Evolutionary conservation across 23 tunicate species (phyloP), one percentile per base, ranked within the genome.

Genomic region (Clavelina lepadiformis): DNA sequence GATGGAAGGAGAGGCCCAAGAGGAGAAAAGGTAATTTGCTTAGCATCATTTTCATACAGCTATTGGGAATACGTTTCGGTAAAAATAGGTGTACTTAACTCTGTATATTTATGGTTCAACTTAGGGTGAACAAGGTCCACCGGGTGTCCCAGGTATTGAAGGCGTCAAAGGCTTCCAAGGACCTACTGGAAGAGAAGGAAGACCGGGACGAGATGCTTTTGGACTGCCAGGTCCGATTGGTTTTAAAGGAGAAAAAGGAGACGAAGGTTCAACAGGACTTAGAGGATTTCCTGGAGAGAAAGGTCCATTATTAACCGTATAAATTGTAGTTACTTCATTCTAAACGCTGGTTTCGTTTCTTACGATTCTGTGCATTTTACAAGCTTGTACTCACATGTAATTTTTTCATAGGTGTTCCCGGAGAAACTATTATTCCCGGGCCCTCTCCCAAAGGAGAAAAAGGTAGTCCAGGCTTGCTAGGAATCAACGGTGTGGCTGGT

Each of bases 191-290:
- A 58, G 65, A 0, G 58, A 38, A 3, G 91, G 82, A 26, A 36
- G 59, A 30, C 60, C 64, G 25, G 81, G 82, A 19, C 35, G 62
- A 68, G 82, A 78, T 65, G 73, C 55, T 3, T 45, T 74, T 41
- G 97, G 97, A 3, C 21, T 57, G 11, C 82, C 74, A 50, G 97
- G 97, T 19, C 71, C 55, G 33, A 54, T 68, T 3, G 97, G 97
- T 1, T 4, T 24, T 15, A 79, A 74, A 52, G 96, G 96, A 33
- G 82, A 80, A 67, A 68, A 74, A 32, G 96, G 96, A 18, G 61
- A 31, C 24, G 56, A 35, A 1, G 96, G 96, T 2, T 49, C 63
- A 26, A 5, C 27, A 1, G 96, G 96, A 1, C 80, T 50, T 19
- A 37, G 45, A 23, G 96, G 96, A 35, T 73, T 54, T 32, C 46